phyloP scores from a whole-genome alignment of 2,888 invertebrate genomes.

The Pollenia griseotomentosa region DNA sequence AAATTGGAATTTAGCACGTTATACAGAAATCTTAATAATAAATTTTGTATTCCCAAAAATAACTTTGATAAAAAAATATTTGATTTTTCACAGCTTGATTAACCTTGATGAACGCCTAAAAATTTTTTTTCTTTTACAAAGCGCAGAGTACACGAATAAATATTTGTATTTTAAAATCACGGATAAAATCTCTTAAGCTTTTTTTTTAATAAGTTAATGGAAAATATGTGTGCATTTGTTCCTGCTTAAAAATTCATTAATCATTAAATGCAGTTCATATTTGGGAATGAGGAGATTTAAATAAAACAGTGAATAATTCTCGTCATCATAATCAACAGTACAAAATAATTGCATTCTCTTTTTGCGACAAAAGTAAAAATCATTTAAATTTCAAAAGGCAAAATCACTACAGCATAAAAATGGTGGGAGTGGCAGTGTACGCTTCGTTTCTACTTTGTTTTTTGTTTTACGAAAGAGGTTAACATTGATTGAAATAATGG shows the following conservation, averaged over 20 bases:
- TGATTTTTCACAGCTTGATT: no score
- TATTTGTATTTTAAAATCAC: background rate
- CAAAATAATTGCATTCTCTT: no score
- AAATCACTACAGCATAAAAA: slow-evolving; percentile 5
- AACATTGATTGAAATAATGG: slow-evolving; percentile 38
- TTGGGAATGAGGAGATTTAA: background rate
- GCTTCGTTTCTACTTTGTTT: background rate
- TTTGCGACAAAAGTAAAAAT: slow-evolving; percentile 8
- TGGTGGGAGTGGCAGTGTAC: background rate
- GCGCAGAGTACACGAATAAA: background rate
- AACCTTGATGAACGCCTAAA: no score
- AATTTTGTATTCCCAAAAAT: no score
- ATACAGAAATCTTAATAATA: no score
- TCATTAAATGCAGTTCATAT: slow-evolving; percentile 1
- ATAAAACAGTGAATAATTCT: slow-evolving; percentile 24
- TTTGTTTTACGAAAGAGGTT: slow-evolving; percentile 16
- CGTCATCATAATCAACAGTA: slow-evolving; percentile 1
- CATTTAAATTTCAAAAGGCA: slow-evolving; percentile 29
- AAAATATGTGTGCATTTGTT: background rate
- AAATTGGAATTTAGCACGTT: no score
- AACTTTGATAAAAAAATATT: no score
- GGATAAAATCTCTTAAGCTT: background rate
- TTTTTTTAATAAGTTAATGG: slow-evolving; percentile 13
- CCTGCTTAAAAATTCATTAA: background rate
- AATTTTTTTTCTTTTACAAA: background rate